Evolutionary conservation across 2,797 vertebrate species (phyloP).

Genomic region (Peromyscus eremicus): DNA sequence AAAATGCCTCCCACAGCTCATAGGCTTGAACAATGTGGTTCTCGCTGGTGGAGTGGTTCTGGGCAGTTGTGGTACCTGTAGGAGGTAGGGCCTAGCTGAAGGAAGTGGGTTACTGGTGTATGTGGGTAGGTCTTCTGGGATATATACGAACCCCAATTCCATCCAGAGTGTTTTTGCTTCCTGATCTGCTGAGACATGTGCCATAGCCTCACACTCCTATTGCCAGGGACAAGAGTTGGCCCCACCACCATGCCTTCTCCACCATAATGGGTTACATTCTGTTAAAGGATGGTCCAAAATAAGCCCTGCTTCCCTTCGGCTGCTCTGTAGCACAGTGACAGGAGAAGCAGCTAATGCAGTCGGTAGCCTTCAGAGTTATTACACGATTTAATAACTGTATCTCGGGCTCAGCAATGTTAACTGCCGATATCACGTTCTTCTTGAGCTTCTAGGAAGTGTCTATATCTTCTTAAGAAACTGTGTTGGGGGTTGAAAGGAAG

Average conservation of each 20-base stretch:
- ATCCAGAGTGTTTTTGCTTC: background rate
- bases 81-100: background rate
- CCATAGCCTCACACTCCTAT: background rate
- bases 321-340: background rate
- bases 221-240: background rate
- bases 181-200: background rate
- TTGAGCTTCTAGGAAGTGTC: background rate
- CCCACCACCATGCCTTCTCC: background rate
- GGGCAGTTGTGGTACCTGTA: background rate
- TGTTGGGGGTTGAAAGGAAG: background rate
- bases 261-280: background rate
- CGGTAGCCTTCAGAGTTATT: background rate
- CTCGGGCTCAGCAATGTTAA: background rate
- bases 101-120: background rate
- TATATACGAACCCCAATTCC: background rate
- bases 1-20: background rate
- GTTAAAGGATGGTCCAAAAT: background rate
- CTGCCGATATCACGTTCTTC: background rate
- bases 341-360: background rate
- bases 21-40: background rate
- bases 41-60: background rate
- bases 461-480: background rate
- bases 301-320: background rate
- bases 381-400: background rate
- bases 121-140: background rate